These are phyloP conservation scores for Mesoclemmys tuberculata DNA, from an alignment of 2,113 vertebrate genomes.

Conservation along the genomic window DNA sequence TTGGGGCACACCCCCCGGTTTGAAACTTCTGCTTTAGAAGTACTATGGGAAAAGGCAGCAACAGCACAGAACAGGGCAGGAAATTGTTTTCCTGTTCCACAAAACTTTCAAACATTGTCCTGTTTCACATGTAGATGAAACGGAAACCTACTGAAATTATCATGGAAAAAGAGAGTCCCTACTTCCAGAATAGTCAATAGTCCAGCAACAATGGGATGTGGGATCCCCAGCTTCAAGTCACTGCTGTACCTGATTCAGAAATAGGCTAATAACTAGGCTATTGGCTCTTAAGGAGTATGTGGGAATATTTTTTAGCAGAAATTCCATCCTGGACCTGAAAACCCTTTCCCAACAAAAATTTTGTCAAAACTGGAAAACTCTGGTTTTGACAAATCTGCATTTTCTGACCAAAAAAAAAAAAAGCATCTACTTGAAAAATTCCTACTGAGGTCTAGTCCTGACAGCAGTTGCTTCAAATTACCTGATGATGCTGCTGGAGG, in stretches of 20 bases:
- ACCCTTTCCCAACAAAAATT: neutral
- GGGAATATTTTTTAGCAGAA: neutral
- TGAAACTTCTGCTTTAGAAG: constrained; percentile 1
- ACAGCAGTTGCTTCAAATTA: neutral
- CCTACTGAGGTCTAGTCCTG: neutral
- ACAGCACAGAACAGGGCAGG: neutral
- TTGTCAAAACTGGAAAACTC: neutral
- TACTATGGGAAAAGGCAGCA: neutral
- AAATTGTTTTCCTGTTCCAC: neutral
- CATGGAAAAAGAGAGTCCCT: neutral
- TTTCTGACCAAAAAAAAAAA: neutral
- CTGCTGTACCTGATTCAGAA: neutral
- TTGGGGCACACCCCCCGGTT: neutral
- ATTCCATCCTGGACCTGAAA: neutral
- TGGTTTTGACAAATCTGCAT: neutral
- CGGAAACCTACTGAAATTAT: neutral
- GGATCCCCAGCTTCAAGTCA: neutral
- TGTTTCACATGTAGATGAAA: neutral
- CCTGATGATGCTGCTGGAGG: neutral
- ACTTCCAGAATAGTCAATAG: neutral
- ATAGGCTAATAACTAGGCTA: neutral
- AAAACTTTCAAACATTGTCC: neutral
- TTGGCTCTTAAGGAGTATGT: neutral
- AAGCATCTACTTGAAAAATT: neutral
- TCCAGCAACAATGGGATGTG: neutral